A percentile compares a stretch with the other conserved stretches of the same genome.
These are phyloP conservation scores for Hipparchia sbordonii DNA, from an alignment of 2,888 invertebrate species.

Conservation along the genomic window DNA sequence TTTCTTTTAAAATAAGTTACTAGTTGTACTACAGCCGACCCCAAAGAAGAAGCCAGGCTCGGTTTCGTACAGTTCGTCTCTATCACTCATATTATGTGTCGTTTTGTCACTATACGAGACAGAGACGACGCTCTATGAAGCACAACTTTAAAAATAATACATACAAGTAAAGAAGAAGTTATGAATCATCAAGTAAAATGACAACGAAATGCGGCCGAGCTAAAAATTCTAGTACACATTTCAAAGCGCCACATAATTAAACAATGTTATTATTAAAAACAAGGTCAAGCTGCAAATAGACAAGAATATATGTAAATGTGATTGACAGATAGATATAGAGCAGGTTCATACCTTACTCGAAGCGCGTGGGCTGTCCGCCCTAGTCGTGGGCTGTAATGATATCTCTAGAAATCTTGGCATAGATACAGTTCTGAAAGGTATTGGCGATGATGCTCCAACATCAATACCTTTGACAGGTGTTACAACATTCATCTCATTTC, in stretches of 20 bases:
- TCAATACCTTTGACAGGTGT: conserved; percentile 41
- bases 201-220: conserved; percentile 19
- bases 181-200: conserved; percentile 11
- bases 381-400: conserved; percentile 48
- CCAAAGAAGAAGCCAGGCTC: too few relatives aligned
- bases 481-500: conserved; percentile 13
- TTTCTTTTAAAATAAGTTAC: too few relatives aligned
- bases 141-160: too few relatives aligned
- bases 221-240: conserved; percentile 31
- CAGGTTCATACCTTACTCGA: conserved; percentile 54
- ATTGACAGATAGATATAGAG: conserved; percentile 50
- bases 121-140: too few relatives aligned
- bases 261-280: conserved; percentile 52
- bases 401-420: conserved; percentile 47
- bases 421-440: conserved; percentile 40
- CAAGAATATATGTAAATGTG: conserved; percentile 47
- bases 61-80: too few relatives aligned
- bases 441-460: conserved; percentile 40
- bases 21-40: too few relatives aligned
- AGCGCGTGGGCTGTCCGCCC: conserved; percentile 60
- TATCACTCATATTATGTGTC: too few relatives aligned
- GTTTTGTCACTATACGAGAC: too few relatives aligned
- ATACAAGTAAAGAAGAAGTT: neutral
- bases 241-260: conserved; percentile 42
- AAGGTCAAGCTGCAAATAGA: conserved; percentile 54